These are phyloP conservation scores for Macrobrachium nipponense DNA, from an alignment of 1,140 invertebrate genomes.

Conservation along the genomic window DNA sequence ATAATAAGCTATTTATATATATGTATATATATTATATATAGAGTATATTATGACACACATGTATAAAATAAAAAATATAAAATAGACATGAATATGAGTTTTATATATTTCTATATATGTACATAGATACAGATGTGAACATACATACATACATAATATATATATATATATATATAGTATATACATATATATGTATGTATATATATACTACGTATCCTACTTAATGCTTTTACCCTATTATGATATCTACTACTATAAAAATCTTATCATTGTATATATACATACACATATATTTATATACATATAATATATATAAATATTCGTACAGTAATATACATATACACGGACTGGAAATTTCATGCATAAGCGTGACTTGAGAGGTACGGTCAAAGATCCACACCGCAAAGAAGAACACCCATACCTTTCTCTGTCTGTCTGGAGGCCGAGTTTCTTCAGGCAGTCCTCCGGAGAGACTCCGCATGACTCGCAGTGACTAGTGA, in stretches of 20 bases:
- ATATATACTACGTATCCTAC: neutral
- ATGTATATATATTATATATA: conserved; percentile 17
- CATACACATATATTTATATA: conserved; percentile 41
- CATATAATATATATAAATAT: conserved; percentile 40
- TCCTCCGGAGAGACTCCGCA: conserved; percentile 49
- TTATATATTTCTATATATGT: neutral
- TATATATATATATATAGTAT: conserved; percentile 2
- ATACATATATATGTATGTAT: neutral
- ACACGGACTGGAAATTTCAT: neutral
- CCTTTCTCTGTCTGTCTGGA: conserved; percentile 26
- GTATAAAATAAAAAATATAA: too few relatives aligned
- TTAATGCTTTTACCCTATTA: too few relatives aligned
- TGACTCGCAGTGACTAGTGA: conserved; percentile 35
- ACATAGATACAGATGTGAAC: neutral
- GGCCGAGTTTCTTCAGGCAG: conserved; percentile 49
- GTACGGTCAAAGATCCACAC: too few relatives aligned
- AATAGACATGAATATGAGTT: too few relatives aligned
- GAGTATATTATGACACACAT: neutral
- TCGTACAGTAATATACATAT: conserved; percentile 31
- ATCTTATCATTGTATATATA: conserved; percentile 1
- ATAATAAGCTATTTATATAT: too few relatives aligned
- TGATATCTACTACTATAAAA: neutral
- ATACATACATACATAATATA: neutral
- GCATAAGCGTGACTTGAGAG: too few relatives aligned
- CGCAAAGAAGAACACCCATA: neutral